Evolutionary conservation across 2,888 invertebrate species (phyloP), one percentile per base, ranked within the genome.

Genomic region (Meteorus cinctellus): DNA sequence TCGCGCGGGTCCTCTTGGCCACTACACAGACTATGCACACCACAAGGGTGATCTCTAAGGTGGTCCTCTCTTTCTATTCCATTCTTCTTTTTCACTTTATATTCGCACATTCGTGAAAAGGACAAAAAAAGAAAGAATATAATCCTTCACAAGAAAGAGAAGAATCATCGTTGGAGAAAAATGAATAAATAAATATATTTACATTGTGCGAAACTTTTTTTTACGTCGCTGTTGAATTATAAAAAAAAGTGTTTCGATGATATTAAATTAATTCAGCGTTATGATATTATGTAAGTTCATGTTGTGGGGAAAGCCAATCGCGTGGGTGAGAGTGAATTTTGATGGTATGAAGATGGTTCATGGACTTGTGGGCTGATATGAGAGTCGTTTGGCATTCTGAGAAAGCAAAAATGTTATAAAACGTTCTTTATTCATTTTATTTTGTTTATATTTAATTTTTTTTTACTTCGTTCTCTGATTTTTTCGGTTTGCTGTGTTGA

Each of bases 41-140:
- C 31, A 63, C 66, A 73, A 76, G 72, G 76, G 76, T 76, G 72
- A 76, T 75, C 75, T 31, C 67, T 62, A 75, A 80, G 79, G 79
- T 79, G 78, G 75, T 75, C 77, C 24, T 78, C 72, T 79, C 77
- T 65, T 72, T 66, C 76, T 70, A 72, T 77, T 73, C 59, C 65
- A n/a, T 45, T 51, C 65, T 55, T 74, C 63, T 80, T 77, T 81
- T 41, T 62, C 29, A 31, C 45, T 60, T 59, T 41, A 12, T 66
- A 34, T 68, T 69, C 27, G 16, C 36, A 59, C 48, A 68, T 51
- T 34, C 34, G 2, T 29, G 24, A 51, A 48, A 68, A 34, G 29
- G 31, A 31, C 1, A n/a, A 34, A 63, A 48, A 48, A 48, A 16
- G 16, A 63, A 34, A 63, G 5, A 31, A n/a, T 34, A 31, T 14